Percentiles rank a stretch among this genome's conserved stretches.
These are phyloP conservation scores for Eristalis pertinax DNA, from an alignment of 2,888 invertebrate species.

Conservation along the genomic window DNA sequence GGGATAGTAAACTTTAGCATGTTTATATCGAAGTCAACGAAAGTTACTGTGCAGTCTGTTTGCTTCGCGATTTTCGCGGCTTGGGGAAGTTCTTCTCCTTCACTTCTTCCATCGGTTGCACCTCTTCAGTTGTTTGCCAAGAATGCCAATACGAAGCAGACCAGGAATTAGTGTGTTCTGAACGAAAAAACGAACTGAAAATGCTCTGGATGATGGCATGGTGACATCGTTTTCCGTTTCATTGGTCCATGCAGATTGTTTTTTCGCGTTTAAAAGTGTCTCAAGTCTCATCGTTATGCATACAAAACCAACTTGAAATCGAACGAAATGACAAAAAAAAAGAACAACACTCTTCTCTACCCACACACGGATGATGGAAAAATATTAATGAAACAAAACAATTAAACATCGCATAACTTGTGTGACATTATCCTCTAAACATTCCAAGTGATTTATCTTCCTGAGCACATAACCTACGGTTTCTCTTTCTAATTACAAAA, in stretches of 20 bases:
- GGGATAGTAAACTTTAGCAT: no score
- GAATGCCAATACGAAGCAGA: no score
- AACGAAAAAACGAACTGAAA: no score
- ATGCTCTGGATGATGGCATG: no score
- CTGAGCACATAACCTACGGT: slow-evolving; percentile 26
- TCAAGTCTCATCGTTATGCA: slow-evolving; percentile 39
- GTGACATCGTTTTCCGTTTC: background rate
- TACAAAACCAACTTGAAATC: slow-evolving; percentile 5
- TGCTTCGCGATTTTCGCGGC: no score
- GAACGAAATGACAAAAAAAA: slow-evolving; percentile 15
- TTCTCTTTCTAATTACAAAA: slow-evolving; percentile 13
- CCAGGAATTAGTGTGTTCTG: no score
- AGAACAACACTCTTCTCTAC: background rate
- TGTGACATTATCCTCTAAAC: slow-evolving; percentile 68
- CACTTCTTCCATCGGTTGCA: no score
- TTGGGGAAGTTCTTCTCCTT: no score
- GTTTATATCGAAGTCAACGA: no score
- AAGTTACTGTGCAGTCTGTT: no score
- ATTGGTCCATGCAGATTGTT: background rate
- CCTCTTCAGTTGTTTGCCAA: no score
- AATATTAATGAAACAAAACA: slow-evolving; percentile 12
- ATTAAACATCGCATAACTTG: slow-evolving; percentile 34
- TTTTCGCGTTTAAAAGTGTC: background rate
- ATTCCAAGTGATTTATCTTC: slow-evolving; percentile 61
- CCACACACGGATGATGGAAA: slow-evolving; percentile 14